Conservation (phyloP, 2,113 vertebrate species). For the Hemiscyllium ocellatum region DNA sequence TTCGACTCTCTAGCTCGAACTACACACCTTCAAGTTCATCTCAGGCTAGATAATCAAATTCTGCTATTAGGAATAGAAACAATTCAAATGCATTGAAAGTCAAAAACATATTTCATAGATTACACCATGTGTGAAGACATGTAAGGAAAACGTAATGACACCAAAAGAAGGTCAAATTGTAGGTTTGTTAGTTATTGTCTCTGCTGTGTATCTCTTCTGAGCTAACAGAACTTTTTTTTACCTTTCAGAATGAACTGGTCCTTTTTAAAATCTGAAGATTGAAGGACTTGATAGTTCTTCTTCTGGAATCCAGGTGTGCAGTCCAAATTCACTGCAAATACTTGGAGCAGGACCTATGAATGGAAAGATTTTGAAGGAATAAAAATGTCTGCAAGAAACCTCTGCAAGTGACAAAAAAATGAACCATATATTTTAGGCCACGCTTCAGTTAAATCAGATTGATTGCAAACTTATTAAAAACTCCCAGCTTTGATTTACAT, state of each 20-base stretch:
- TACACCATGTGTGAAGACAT: not conserved
- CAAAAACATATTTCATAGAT: not conserved
- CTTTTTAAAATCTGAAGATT: constrained; percentile 12
- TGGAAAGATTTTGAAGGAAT: not conserved
- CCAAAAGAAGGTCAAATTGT: not conserved
- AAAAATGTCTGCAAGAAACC: not conserved
- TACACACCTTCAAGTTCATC: not conserved
- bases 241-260: constrained; percentile 38
- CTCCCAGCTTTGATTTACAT: not conserved
- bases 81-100: not conserved
- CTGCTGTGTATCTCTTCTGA: not conserved
- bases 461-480: not conserved
- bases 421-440: not conserved
- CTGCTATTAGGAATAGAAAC: not conserved
- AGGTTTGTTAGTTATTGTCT: not conserved
- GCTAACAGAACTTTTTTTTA: not conserved
- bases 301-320: constrained; percentile 33
- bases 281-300: constrained; percentile 5
- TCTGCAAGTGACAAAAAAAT: not conserved
- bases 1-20: not conserved
- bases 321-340: not conserved
- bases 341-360: not conserved
- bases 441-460: not conserved
- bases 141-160: not conserved
- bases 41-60: not conserved